A percentile compares a stretch with the other conserved stretches of the same genome.
phyloP scores from a whole-genome alignment of 2,888 invertebrate genomes.

The Furcula furcula region DNA sequence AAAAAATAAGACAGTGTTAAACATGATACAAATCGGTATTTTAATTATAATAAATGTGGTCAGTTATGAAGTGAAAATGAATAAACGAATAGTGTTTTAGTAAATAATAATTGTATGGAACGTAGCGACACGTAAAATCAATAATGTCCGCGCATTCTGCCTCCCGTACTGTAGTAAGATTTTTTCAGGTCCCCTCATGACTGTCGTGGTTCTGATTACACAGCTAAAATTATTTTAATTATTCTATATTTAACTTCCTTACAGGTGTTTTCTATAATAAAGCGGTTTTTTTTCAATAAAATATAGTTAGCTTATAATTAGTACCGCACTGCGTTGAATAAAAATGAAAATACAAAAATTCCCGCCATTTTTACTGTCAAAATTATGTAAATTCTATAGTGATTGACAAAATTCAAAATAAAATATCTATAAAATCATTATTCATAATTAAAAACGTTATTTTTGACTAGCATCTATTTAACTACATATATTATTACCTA shows the following conservation, averaged over 20 bases:
- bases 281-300: too few relatives aligned
- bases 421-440: slow-evolving; percentile 2
- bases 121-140: slow-evolving; percentile 61
- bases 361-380: slow-evolving; percentile 38
- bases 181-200: slow-evolving; percentile 24
- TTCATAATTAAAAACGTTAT: too few relatives aligned
- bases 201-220: slow-evolving; percentile 14
- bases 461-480: too few relatives aligned
- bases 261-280: too few relatives aligned
- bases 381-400: slow-evolving; percentile 8
- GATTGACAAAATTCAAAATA: slow-evolving; percentile 4
- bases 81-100: slow-evolving; percentile 34
- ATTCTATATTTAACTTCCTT: too few relatives aligned
- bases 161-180: slow-evolving; percentile 24
- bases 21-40: too few relatives aligned
- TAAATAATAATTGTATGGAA: slow-evolving; percentile 48
- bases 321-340: too few relatives aligned
- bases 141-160: slow-evolving; percentile 67
- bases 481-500: too few relatives aligned
- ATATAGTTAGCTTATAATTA: too few relatives aligned
- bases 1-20: too few relatives aligned
- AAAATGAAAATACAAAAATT: slow-evolving; percentile 22
- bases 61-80: slow-evolving; percentile 24
- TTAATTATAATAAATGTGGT: too few relatives aligned
- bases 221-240: too few relatives aligned